Evolutionary conservation across 2,113 vertebrate genomes (phyloP).

Genomic region (Protobothrops flavoviridis): DNA sequence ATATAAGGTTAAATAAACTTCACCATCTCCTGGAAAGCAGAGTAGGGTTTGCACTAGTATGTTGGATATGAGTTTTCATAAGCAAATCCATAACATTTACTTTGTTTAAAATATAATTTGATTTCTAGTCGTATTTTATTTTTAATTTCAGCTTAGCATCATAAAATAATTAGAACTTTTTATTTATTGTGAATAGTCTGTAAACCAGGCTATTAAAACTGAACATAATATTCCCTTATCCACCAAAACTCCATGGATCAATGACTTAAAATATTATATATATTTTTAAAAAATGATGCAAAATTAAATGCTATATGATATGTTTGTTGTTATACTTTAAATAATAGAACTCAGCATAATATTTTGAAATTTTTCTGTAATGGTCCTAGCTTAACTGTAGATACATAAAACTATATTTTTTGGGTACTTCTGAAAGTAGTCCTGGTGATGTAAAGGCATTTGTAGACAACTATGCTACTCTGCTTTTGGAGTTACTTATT

Average conservation of each 20-base stretch:
- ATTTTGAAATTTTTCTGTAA: not conserved
- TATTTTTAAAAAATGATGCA: not conserved
- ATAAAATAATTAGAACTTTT: not conserved
- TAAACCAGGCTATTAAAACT: not conserved
- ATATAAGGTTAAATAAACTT: not conserved
- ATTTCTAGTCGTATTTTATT: not conserved
- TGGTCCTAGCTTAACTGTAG: not conserved
- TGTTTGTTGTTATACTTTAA: not conserved
- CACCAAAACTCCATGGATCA: not conserved
- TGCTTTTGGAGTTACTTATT: not conserved
- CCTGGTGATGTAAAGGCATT: not conserved
- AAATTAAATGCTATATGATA: not conserved
- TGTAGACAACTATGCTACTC: not conserved
- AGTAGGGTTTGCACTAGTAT: not conserved
- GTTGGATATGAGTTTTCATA: too few species aligned
- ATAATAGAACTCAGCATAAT: not conserved
- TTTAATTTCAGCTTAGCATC: not conserved
- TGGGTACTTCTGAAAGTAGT: not conserved
- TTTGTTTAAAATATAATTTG: not conserved
- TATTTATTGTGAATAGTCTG: not conserved
- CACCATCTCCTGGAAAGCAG: not conserved
- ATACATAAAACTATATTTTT: not conserved
- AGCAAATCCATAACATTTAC: not conserved
- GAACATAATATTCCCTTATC: not conserved
- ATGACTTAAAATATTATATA: not conserved